Conservation (phyloP, 2,797 vertebrate species). For the Cheirogaleus major region DNA sequence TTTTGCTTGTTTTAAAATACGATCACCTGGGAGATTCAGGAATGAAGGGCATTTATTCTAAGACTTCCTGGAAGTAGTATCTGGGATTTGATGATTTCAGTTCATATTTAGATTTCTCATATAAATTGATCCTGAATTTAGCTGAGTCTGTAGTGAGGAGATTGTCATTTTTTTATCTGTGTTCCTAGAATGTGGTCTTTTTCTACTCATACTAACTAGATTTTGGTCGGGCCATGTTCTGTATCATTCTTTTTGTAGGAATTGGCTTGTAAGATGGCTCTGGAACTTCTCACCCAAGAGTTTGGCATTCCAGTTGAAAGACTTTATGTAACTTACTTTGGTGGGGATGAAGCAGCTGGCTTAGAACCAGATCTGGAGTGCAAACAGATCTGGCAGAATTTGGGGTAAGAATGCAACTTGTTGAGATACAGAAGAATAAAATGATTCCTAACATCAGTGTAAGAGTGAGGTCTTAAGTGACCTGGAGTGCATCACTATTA, state of each 20-base stretch:
- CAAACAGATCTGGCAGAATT: conserved; percentile 96
- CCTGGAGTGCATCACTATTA: background rate
- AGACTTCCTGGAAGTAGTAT: background rate
- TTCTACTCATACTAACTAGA: background rate
- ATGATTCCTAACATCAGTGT: background rate
- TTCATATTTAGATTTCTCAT: background rate
- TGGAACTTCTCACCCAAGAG: conserved; percentile 95
- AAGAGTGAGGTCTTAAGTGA: background rate
- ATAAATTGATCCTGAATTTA: background rate
- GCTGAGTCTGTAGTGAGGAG: background rate
- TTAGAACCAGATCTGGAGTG: conserved; percentile 97
- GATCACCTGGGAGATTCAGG: background rate
- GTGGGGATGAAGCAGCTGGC: conserved; percentile 92
- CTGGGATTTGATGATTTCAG: background rate
- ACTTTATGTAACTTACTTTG: conserved; percentile 98
- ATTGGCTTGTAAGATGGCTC: conserved; percentile 95
- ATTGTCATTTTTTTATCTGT: background rate
- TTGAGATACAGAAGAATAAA: background rate
- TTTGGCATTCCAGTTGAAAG: conserved; percentile 95
- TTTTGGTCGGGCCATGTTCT: background rate
- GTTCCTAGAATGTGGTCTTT: background rate
- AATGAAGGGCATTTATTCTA: background rate
- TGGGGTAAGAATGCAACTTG: conserved; percentile 91
- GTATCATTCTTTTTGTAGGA: conserved; percentile 86
- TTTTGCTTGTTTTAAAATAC: conserved; percentile 22